Conservation (phyloP, 1,140 invertebrate species). For the Pantala flavescens region DNA sequence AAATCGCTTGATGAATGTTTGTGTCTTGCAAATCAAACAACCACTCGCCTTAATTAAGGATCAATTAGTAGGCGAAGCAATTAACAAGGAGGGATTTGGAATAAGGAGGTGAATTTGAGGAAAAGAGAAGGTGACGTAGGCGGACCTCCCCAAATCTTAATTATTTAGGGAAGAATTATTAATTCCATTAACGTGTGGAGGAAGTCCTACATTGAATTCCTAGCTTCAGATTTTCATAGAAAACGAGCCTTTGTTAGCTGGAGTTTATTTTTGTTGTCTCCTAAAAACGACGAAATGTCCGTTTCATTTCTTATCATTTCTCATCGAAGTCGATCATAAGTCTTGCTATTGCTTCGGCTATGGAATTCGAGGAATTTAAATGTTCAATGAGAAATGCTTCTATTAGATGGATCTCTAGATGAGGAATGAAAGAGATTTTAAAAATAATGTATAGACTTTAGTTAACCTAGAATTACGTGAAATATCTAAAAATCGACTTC, state of each 20-base stretch:
- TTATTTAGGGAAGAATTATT: not conserved
- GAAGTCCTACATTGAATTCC: not conserved
- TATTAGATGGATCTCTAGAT: too few relatives aligned
- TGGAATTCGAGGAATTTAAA: too few relatives aligned
- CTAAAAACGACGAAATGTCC: not conserved
- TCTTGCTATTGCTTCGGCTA: too few relatives aligned
- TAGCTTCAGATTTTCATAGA: not conserved
- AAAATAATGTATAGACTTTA: too few relatives aligned
- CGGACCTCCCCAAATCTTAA: not conserved
- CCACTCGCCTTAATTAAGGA: constrained; percentile 5
- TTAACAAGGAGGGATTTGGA: not conserved
- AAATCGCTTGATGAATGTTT: constrained; percentile 10
- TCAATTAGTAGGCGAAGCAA: not conserved
- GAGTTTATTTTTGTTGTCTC: not conserved
- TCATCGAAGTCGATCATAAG: too few relatives aligned
- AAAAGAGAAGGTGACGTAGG: not conserved
- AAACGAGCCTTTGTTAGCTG: not conserved
- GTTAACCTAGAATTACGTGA: too few relatives aligned
- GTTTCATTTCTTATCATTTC: too few relatives aligned
- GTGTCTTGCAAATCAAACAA: constrained; percentile 9
- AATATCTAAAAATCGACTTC: too few relatives aligned
- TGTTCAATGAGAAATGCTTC: too few relatives aligned
- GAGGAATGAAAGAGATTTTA: too few relatives aligned
- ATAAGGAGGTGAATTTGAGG: not conserved
- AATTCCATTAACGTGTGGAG: not conserved